Conservation (phyloP, 2,797 vertebrate species). For the Buceros bicornis region DNA sequence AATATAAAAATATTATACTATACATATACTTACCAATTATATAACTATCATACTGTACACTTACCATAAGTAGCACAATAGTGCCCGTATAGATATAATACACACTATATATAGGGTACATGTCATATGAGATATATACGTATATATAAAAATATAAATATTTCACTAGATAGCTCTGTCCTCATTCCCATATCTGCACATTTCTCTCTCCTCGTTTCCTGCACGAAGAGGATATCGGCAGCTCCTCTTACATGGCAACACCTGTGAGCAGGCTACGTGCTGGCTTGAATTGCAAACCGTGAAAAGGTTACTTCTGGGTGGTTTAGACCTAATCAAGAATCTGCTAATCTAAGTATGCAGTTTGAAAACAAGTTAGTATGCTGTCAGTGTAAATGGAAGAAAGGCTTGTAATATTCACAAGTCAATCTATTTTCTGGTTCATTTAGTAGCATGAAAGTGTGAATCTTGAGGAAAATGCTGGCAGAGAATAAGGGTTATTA, state of each 20-base stretch:
- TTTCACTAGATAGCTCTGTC: neutral
- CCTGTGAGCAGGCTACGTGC: neutral
- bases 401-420: slow-evolving; percentile 3
- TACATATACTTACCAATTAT: neutral
- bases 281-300: neutral
- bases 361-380: slow-evolving; percentile 13
- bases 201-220: neutral
- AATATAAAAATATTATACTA: neutral
- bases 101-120: neutral
- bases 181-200: neutral
- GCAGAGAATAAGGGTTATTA: slow-evolving; percentile 1
- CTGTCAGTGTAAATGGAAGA: neutral
- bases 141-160: neutral
- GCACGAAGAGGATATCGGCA: neutral
- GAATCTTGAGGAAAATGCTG: neutral
- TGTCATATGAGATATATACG: neutral
- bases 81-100: neutral
- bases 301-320: neutral
- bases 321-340: neutral
- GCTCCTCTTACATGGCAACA: neutral
- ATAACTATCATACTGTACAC: neutral
- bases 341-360: neutral
- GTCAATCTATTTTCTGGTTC: slow-evolving; percentile 34
- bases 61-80: neutral
- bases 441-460: slow-evolving; percentile 4